Evolutionary conservation across 2,797 vertebrate genomes (phyloP).

Genomic region (Lepus townsendii): DNA sequence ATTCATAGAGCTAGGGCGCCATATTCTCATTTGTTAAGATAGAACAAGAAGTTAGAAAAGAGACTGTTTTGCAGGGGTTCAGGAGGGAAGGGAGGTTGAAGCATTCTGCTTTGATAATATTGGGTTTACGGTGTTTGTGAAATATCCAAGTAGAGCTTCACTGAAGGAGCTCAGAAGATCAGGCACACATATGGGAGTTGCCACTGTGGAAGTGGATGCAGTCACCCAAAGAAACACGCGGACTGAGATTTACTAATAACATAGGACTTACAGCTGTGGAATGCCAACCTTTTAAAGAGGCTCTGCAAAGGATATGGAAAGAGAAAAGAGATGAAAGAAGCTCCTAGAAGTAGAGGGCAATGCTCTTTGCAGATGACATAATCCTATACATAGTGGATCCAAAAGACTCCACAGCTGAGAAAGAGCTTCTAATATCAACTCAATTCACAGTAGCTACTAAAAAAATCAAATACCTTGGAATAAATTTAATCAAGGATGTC

Average conservation of each 20-base stretch:
- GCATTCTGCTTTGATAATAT: neutral
- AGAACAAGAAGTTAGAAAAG: neutral
- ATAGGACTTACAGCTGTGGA: neutral
- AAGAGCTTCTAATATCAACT: too few species aligned
- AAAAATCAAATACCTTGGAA: too few species aligned
- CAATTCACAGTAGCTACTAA: too few species aligned
- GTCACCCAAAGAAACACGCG: neutral
- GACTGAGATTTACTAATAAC: neutral
- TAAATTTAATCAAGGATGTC: too few species aligned
- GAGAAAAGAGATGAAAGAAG: neutral
- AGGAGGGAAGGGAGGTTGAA: neutral
- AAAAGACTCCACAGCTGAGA: too few species aligned
- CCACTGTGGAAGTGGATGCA: neutral
- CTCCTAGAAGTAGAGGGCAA: neutral
- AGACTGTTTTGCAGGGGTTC: too few species aligned
- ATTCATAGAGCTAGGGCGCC: neutral
- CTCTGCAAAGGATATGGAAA: neutral
- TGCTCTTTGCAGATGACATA: too few species aligned
- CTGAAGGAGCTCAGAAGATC: neutral
- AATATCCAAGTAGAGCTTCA: neutral
- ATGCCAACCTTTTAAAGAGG: neutral
- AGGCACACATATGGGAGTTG: neutral
- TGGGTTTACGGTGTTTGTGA: neutral
- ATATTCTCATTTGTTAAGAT: neutral
- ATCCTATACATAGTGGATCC: too few species aligned